Evolutionary conservation across 2,113 vertebrate genomes (phyloP), one percentile per base, ranked within the genome.

Genomic region (Pangasianodon hypophthalmus): DNA sequence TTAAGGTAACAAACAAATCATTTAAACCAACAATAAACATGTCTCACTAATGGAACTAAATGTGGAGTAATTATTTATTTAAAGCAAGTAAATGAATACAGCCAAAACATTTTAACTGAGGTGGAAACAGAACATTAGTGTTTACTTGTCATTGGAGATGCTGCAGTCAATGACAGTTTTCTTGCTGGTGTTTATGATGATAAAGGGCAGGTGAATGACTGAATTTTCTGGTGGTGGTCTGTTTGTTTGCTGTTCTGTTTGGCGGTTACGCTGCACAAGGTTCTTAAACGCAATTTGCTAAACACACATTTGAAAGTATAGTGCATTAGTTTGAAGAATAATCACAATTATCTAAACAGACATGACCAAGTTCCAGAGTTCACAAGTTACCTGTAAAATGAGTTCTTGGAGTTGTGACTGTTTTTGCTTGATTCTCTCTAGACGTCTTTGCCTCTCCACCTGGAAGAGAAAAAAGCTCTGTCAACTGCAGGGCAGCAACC

Each of bases 201-300:
- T 99, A 93, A 99, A 99, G 67, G 98, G 98, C 87, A 99, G 95
- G 92, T 98, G 98, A 94, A 99, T 99, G 94, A 98, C 97, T 21
- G 98, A 99, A 95, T 98, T 99, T 90, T 98, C 97, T 13, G 98
- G 97, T 4, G 98, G 98, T 0, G 97, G 96, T 92, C 98, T 94
- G 93, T 96, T 97, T 69, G 97, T 97, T 94, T 98, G 98, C 92
- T 98, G 97, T 77, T 99, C 98, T 46, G 96, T 96, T 87, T 98
- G 98, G 91, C 97, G 96, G 95, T 99, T 99, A 93, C 98, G 94
- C 93, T 99, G 98, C 92, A 99, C 98, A 41, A 99, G 96, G 93
- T 99, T 99, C 94, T 99, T 99, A 93, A 99, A 99, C 94, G 98
- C 98, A 94, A 99, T 99, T 99, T 99, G 98, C 98, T 99, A 94